These are phyloP conservation scores for Ischnura elegans DNA, from an alignment of 2,888 invertebrate genomes.

Conservation along the genomic window DNA sequence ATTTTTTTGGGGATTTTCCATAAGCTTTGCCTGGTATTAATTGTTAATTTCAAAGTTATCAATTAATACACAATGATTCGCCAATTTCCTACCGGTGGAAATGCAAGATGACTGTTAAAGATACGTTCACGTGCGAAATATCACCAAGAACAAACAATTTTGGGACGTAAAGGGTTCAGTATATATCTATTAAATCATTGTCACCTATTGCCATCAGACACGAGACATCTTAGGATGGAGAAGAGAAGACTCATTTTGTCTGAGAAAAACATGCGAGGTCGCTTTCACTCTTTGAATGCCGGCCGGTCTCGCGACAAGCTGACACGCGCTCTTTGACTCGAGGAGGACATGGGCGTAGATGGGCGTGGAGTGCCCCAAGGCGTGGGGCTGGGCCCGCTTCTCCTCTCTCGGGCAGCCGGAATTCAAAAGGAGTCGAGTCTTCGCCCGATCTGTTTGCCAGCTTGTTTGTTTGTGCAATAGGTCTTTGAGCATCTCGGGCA, in stretches of 20 bases:
- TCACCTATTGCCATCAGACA: background rate
- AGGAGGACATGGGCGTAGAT: background rate
- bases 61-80: too few relatives aligned
- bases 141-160: too few relatives aligned
- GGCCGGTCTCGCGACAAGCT: too few relatives aligned
- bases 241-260: background rate
- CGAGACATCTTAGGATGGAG: too few relatives aligned
- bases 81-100: too few relatives aligned
- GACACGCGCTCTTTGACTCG: background rate
- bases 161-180: too few relatives aligned
- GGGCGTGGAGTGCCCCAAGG: background rate
- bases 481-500: background rate
- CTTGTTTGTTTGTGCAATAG: slow-evolving; percentile 13
- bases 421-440: background rate
- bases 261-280: background rate
- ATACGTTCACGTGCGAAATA: too few relatives aligned
- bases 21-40: too few relatives aligned
- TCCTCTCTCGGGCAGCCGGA: background rate
- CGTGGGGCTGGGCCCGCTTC: background rate
- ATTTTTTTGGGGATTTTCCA: too few relatives aligned
- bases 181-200: too few relatives aligned
- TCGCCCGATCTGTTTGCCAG: background rate
- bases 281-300: background rate
- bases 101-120: too few relatives aligned
- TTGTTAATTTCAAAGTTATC: too few relatives aligned